Base-by-base conservation (phyloP, 2,113 vertebrate genomes). In the Labeo rohita region DNA sequence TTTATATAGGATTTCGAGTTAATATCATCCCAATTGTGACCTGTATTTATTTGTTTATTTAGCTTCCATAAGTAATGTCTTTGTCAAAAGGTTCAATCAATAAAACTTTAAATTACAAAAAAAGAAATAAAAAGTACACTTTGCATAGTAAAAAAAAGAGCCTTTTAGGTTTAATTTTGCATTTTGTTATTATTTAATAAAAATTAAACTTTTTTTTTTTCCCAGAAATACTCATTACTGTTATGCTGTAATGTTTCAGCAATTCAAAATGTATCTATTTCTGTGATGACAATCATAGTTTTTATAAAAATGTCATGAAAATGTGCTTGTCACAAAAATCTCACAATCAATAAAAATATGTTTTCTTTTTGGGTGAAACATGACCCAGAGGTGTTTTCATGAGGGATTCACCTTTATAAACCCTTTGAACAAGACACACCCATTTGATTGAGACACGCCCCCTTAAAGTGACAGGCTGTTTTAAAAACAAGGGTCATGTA, bases 361-460 rank as follows among this genome's bases (percentile, higher is more conserved):
- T 21, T 28, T 45, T 23, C 10, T 3, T 56, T 28, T 45, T 28
- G 3, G 43, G 39, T 80, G n/a, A 80, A 80, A 80, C 28, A 47
- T 65, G 59, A 34, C 79, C 79, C 39, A 9, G n/a, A 18, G 0
- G 3, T 63, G 39, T 65, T 65, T 39, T 63, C 39, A 8, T 28
- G 59, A 47, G 78, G 43, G 39, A 61, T 80, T 34, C 59, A 11
- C 59, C 13, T 21, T 47, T 47, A 86, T 45, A 52, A 65, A 63
- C 63, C 43, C 54, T 80, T 50, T 10, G 11, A 39, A 11, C 16
- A 47, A 59, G 59, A 87, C 85, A 56, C 23, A 74, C 75, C 45
- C 65, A 49, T 78, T n/a, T 65, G 65, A n/a, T 61, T 78, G 78
- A 74, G 56, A 86, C 80, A 86, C 74, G 13, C 74, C 56, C 65